phyloP scores from a whole-genome alignment of 2,113 vertebrate genomes.

The Pithys albifrons region DNA sequence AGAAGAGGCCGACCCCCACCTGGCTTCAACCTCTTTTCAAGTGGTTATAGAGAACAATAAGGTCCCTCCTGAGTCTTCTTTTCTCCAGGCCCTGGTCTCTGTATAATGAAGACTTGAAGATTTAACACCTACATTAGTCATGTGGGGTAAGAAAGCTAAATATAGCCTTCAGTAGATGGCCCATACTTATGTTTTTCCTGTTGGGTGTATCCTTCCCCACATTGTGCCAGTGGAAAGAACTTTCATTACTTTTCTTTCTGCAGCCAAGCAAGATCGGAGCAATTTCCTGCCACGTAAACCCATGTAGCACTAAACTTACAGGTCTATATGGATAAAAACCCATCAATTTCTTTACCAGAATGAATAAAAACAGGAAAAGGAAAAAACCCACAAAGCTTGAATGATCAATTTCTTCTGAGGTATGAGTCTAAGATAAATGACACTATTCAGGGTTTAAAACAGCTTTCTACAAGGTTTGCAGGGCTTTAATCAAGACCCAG shows the following conservation, averaged over 20 bases:
- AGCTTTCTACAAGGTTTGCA: constrained; percentile 19
- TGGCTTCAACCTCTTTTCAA: not conserved
- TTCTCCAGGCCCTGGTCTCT: not conserved
- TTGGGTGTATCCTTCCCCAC: constrained; percentile 39
- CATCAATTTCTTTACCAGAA: not conserved
- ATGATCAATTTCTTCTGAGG: not conserved
- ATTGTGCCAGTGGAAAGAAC: constrained; percentile 12
- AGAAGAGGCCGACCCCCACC: not conserved
- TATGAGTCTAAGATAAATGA: constrained; percentile 20
- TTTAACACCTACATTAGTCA: not conserved
- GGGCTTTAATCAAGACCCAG: constrained; percentile 42
- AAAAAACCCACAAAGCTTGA: not conserved
- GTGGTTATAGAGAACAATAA: not conserved
- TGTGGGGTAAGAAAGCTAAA: not conserved
- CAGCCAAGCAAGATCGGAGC: not conserved
- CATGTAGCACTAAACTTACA: not conserved
- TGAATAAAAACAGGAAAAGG: not conserved
- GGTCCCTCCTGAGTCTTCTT: not conserved
- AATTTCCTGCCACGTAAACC: constrained; percentile 33
- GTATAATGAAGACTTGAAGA: not conserved
- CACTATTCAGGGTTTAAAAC: constrained; percentile 12
- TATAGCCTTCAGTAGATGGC: not conserved
- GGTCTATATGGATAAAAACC: not conserved
- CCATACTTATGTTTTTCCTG: constrained; percentile 1
- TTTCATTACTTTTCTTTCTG: constrained; percentile 7